Evolutionary conservation across 2,797 vertebrate genomes (phyloP).

Genomic region (Luscinia megarhynchos): DNA sequence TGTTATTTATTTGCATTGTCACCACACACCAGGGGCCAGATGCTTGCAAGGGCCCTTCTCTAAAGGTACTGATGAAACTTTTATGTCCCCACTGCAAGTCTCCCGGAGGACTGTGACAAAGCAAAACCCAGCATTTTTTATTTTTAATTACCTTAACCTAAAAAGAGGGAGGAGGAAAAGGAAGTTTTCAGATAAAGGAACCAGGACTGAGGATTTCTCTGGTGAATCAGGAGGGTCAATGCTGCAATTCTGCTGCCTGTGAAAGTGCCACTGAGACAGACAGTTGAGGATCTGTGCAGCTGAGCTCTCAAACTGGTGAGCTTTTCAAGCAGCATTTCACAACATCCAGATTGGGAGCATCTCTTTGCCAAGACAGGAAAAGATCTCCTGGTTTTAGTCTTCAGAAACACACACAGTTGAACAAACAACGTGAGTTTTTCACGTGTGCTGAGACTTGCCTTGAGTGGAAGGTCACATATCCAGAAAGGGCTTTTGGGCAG

Average conservation of each 20-base stretch:
- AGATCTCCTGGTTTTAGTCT: not conserved
- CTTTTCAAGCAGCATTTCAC: not conserved
- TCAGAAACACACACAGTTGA: not conserved
- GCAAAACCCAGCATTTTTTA: not conserved
- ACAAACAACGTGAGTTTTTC: not conserved
- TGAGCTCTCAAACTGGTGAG: not conserved
- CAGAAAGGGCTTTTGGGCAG: not conserved
- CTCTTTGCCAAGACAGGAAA: not conserved
- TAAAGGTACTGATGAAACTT: not conserved
- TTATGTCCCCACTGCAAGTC: not conserved
- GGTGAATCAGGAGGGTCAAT: not conserved
- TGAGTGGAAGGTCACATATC: not conserved
- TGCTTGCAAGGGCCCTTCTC: not conserved
- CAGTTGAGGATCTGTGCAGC: not conserved
- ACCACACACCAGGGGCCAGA: not conserved
- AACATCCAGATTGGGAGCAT: not conserved
- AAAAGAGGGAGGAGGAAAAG: not conserved
- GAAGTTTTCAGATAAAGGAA: not conserved
- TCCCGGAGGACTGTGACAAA: not conserved
- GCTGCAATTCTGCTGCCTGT: not conserved
- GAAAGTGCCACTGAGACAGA: not conserved
- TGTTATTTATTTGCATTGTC: conserved; percentile 39
- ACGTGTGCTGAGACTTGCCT: not conserved
- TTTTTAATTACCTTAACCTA: not conserved
- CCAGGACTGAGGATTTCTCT: not conserved